A percentile compares a stretch with the other conserved stretches of the same genome.
Evolutionary conservation across 1,140 invertebrate species (phyloP).

Genomic region (Dreissena polymorpha): DNA sequence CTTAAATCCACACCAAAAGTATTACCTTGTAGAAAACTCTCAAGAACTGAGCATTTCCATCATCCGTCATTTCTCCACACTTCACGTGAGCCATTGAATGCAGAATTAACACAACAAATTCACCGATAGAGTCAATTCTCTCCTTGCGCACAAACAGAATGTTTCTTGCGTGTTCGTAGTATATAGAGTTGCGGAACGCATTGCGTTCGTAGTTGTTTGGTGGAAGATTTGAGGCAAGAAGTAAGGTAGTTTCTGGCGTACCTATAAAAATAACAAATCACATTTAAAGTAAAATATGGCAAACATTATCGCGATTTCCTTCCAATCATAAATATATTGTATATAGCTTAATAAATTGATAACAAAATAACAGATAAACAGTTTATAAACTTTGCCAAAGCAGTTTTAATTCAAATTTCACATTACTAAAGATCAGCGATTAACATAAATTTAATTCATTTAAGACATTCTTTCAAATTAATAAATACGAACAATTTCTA

Average conservation of each 20-base stretch:
- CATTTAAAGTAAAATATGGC: background rate
- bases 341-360: no score
- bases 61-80: conserved; percentile 73
- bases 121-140: conserved; percentile 76
- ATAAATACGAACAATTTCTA: no score
- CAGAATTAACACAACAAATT: conserved; percentile 76
- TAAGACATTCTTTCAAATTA: no score
- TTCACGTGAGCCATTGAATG: conserved; percentile 77
- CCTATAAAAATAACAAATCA: conserved; percentile 35
- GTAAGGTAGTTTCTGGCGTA: conserved; percentile 72
- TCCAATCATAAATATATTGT: no score
- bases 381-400: no score
- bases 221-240: conserved; percentile 76
- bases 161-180: conserved; percentile 72
- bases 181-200: conserved; percentile 75
- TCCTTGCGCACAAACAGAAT: conserved; percentile 76
- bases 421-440: no score
- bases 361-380: no score
- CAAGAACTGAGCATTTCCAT: conserved; percentile 74
- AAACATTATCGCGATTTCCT: no score
- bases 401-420: no score
- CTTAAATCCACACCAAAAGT: conserved; percentile 35
- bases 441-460: no score
- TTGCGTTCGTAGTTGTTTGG: conserved; percentile 75
- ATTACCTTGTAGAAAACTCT: conserved; percentile 75